Evolutionary conservation across 2,113 vertebrate genomes (phyloP), one percentile per base, ranked within the genome.

Genomic region (Puntigrus tetrazona): DNA sequence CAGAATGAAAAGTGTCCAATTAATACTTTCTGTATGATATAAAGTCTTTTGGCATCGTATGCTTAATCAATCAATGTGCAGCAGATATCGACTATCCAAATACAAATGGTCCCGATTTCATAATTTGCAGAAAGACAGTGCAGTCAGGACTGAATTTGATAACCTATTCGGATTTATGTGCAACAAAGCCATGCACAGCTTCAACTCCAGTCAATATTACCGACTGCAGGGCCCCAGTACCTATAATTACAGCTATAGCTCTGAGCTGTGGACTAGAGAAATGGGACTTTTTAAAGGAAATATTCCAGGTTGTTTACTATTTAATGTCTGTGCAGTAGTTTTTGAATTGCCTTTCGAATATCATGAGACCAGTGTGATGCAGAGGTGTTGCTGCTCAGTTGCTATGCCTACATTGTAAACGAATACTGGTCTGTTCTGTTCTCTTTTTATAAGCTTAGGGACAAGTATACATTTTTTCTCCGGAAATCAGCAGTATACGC

Each of bases 171-270:
- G 36, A 38, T 69, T 22, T 11, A 8, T 69, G 65, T 38, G 31
- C 8, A 69, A 69, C 20, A 69, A 69, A 69, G 20, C 4, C 63
- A 20, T 18, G 8, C 65, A 22, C 18, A 38, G 34, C 9, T 69
- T 69, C 34, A 69, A 38, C 34, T 38, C 20, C 34, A 38, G 65
- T 69, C 65, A 38, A 69, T 69, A 69, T 69, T 38, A 69, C 34
- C 5, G 29, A 67, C 29, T 20, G 63, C 3, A 31, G 14, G 65
- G 31, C 34, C 36, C 18, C 20, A 22, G 65, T 69, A 11, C 31
- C 34, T 38, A 38, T 69, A 69, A 38, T 69, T 69, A 38, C 65
- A 69, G 31, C 65, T 34, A 69, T 38, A 36, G 65, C 65, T 69
- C 65, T 69, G 18, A 69, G 65, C 65, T 69, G 18, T n/a, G 34